Evolutionary conservation across 2,888 invertebrate species (phyloP).

Genomic region (Pachliopta kotzebuea): DNA sequence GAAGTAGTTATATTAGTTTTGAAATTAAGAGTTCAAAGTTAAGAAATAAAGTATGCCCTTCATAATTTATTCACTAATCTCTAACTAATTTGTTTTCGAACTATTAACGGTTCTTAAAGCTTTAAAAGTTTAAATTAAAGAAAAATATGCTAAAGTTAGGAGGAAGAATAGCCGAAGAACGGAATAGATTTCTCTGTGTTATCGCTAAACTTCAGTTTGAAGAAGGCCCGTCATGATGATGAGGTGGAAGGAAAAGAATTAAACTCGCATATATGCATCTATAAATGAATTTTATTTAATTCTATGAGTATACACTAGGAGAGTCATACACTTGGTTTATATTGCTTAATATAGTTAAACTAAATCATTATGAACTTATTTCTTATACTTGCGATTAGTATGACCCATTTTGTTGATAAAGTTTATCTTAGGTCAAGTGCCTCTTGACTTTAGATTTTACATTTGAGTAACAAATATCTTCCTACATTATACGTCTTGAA

Average conservation of each 20-base stretch:
- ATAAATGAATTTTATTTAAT: too few relatives aligned
- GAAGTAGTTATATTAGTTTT: neutral
- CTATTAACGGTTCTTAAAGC: neutral
- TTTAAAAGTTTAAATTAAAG: too few relatives aligned
- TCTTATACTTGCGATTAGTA: neutral
- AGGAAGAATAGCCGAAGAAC: too few relatives aligned
- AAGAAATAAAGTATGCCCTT: neutral
- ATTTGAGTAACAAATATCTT: conserved; percentile 5
- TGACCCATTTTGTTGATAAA: conserved; percentile 22
- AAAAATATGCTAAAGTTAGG: too few relatives aligned
- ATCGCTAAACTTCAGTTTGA: neutral
- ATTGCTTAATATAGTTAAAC: neutral
- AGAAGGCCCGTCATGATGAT: neutral
- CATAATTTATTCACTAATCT: neutral
- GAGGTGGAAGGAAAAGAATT: too few relatives aligned
- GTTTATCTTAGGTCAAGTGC: conserved; percentile 32
- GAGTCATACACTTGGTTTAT: too few relatives aligned
- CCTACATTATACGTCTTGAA: neutral
- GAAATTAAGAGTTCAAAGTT: neutral
- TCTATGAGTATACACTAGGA: too few relatives aligned
- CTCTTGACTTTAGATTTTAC: conserved; percentile 32
- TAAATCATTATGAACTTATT: neutral
- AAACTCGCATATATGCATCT: too few relatives aligned
- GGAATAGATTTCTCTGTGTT: too few relatives aligned
- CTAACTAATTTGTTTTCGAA: neutral